Base-by-base conservation (phyloP, 2,888 invertebrate species). In the Sipha maydis region DNA sequence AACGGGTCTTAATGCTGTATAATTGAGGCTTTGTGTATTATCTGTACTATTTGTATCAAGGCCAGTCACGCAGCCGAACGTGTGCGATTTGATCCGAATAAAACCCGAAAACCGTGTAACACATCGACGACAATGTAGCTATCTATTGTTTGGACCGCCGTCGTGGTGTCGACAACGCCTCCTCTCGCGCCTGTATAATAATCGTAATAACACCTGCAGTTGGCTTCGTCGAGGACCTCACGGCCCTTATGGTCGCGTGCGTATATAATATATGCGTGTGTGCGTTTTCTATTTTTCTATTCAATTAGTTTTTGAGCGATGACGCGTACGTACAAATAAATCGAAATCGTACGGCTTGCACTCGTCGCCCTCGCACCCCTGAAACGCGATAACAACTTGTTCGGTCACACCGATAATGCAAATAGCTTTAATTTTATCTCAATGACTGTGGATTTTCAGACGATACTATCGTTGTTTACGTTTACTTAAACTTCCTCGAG, bases 21-120 rank as follows among this genome's bases (percentile, higher is more conserved):
- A 73, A 73, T 73, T 21, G 28, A 3, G 61, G 61, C 25, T 19
- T 25, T 25, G 21, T 25, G 5, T 19, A 21, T 5, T 38, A 3
- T 14, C 8, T 25, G 61, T 61, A 19, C 11, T 34, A 85, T 88
- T 41, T 67, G 11, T 88, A 80, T 88, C 86, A 75, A 88, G 86
- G 86, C 21, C 80, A 41, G 79, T 82, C 86, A 88, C 86, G 85
- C 71, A 34, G 21, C 25, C 78, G 56, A 54, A 54, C 71, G 83
- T 31, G 56, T 56, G 38, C 75, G 67, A 67, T 80, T 41, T 61
- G 67, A 67, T 67, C 75, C 28, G 54, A 73, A 73, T 34, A 17
- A 48, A 41, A 69, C 61, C 69, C 69, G 83, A 73, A 83, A 83
- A 61, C 83, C 73, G 83, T 73, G 34, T 54, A 83, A 56, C 73